Evolutionary conservation across 1,140 invertebrate genomes (phyloP), one percentile per base, ranked within the genome.

Genomic region (Calephelis nemesis): DNA sequence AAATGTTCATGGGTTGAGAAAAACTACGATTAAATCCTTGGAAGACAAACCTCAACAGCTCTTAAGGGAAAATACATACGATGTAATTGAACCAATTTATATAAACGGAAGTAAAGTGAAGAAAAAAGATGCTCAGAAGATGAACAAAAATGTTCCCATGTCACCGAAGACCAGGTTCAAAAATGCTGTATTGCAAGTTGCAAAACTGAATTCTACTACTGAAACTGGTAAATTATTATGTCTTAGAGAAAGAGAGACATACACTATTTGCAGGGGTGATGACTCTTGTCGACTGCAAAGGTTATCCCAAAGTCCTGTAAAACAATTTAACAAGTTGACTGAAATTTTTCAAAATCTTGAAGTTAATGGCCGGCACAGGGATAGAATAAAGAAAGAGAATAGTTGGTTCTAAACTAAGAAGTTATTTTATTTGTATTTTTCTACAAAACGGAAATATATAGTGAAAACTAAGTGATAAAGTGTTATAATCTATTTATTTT

Each of bases 331-430:
- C 52, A 85, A 89, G 47, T 62, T 91, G 0, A 82, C 89, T 0
- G 89, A 91, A 72, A 89, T 90, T 63, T 91, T 91, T 65, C 85
- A 90, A 75, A 78, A 68, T 40, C 72, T 90, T 1, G 87, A 91
- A 30, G 81, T 89, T 79, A 85, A 83, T 40, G 85, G 85, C 10
- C 74, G 83, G 39, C 78, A 84, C 48, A 78, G 85, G 71, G 85
- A 89, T 13, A 87, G 74, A 70, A 80, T 88, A 75, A 88, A 89
- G 74, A 90, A 89, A 63, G 89, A 91, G 73, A 91, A 91, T 72
- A 90, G 84, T 78, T 91, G 89, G 89, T 91, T 91, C 74, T 91
- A 77, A 77, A 60, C 52, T 66, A 63, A 52, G 63, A 62, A 10
- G 58, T 19, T 49, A 64, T 49, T 47, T 40, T 11, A 52, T 65